These are phyloP conservation scores for Corydoras sp. DNA, from an alignment of 2,113 vertebrate species.

Conservation along the genomic window DNA sequence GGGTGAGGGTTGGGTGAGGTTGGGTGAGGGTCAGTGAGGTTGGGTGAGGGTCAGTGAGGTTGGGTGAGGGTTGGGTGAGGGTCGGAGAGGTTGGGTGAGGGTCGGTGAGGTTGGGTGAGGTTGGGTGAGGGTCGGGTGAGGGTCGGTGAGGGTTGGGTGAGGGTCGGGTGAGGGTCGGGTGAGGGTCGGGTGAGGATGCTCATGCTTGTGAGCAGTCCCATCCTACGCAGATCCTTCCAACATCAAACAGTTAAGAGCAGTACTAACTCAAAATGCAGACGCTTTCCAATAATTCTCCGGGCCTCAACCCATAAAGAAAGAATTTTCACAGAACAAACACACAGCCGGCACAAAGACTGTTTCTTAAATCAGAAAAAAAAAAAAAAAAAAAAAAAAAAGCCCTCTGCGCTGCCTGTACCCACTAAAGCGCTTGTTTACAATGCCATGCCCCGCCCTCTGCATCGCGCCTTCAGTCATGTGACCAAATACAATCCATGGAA, in stretches of 20 bases:
- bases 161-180: too few relatives aligned
- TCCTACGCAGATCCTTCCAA: conserved; percentile 2
- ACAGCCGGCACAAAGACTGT: background rate
- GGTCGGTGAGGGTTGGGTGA: too few relatives aligned
- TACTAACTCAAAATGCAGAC: conserved; percentile 40
- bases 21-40: too few relatives aligned
- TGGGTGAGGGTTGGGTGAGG: too few relatives aligned
- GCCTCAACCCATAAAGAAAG: conserved; percentile 30
- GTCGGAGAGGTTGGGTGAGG: too few relatives aligned
- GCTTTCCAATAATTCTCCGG: conserved; percentile 28
- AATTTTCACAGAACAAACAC: conserved; percentile 31
- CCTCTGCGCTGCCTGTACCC: background rate
- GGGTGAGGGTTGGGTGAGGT: too few relatives aligned
- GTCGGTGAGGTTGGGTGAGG: too few relatives aligned
- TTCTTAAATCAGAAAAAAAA: background rate
- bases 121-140: too few relatives aligned
- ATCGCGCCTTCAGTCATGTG: too few relatives aligned
- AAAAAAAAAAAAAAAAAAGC: background rate
- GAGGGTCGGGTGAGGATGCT: background rate
- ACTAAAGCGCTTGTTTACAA: background rate
- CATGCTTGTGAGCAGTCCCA: background rate
- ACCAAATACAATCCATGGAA: too few relatives aligned
- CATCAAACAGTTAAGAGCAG: conserved; percentile 32
- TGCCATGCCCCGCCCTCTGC: too few relatives aligned
- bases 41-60: too few relatives aligned